These are phyloP conservation scores for Oreortyx pictus DNA, from an alignment of 2,797 vertebrate genomes.

Conservation along the genomic window DNA sequence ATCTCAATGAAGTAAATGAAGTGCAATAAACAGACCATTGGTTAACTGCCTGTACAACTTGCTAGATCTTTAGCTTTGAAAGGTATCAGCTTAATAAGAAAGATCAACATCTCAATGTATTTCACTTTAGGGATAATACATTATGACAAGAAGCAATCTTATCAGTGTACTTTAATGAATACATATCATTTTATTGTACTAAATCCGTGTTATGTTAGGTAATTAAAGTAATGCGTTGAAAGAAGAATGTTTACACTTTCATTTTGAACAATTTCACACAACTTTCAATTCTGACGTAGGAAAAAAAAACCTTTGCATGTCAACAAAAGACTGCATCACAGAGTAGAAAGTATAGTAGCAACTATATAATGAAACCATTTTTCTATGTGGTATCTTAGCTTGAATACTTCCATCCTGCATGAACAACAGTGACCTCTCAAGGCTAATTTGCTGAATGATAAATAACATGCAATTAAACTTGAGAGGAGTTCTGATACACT, in stretches of 20 bases:
- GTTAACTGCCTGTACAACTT: constrained; percentile 35
- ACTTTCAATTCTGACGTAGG: neutral
- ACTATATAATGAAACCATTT: neutral
- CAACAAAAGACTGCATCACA: neutral
- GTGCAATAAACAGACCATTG: constrained; percentile 50
- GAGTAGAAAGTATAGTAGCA: neutral
- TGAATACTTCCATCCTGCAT: neutral
- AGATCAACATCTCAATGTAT: constrained; percentile 54
- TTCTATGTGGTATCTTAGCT: neutral
- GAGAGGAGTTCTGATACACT: neutral
- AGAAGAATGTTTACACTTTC: constrained; percentile 50
- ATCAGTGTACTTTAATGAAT: constrained; percentile 63
- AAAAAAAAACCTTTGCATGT: constrained; percentile 11
- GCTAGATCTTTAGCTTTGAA: constrained; percentile 45
- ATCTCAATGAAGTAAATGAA: constrained; percentile 57
- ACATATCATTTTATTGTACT: constrained; percentile 29
- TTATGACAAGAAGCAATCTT: constrained; percentile 59
- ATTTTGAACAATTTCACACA: constrained; percentile 4
- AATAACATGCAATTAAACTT: neutral
- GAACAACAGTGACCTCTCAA: constrained; percentile 47
- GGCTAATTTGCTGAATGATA: constrained; percentile 13
- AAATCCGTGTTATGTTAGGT: constrained; percentile 56
- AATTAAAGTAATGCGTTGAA: constrained; percentile 70
- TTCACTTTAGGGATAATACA: constrained; percentile 52
- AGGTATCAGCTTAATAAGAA: constrained; percentile 66